A percentile compares a stretch with the other conserved stretches of the same genome.
Evolutionary conservation across 2,888 invertebrate species (phyloP).

Genomic region (Eupithecia subumbrata): DNA sequence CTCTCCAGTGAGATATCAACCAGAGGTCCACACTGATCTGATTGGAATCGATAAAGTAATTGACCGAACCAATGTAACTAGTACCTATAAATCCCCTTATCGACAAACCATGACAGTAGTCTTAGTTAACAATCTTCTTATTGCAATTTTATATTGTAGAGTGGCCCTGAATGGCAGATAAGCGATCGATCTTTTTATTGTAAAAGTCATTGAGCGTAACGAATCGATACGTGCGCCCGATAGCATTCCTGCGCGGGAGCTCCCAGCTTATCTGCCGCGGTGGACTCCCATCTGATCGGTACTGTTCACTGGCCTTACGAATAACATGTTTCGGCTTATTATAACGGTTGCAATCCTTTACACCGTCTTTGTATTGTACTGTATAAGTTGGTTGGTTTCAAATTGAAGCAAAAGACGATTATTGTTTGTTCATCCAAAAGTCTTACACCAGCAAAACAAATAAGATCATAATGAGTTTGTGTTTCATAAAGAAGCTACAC

Average conservation of each 20-base stretch:
- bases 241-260: conserved; percentile 64
- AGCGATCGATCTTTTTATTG: conserved; percentile 45
- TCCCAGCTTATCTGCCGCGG: conserved; percentile 53
- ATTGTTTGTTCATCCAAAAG: background rate
- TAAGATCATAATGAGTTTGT: background rate
- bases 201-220: conserved; percentile 51
- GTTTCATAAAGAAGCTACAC: conserved; percentile 36
- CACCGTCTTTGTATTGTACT: background rate
- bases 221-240: conserved; percentile 58
- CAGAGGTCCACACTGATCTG: conserved; percentile 53
- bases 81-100: conserved; percentile 35
- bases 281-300: conserved; percentile 52
- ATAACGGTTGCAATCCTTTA: conserved; percentile 45
- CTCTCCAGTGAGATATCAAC: conserved; percentile 64
- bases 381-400: background rate
- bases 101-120: conserved; percentile 42
- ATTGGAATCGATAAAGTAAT: conserved; percentile 55
- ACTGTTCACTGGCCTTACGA: conserved; percentile 52
- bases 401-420: background rate
- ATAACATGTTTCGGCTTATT: conserved; percentile 48
- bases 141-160: conserved; percentile 44
- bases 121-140: conserved; percentile 41
- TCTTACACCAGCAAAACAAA: conserved; percentile 2
- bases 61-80: conserved; percentile 43
- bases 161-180: conserved; percentile 38